Evolutionary conservation across 2,888 invertebrate species (phyloP), one percentile per base, ranked within the genome.

Genomic region (Diarsia brunnea): DNA sequence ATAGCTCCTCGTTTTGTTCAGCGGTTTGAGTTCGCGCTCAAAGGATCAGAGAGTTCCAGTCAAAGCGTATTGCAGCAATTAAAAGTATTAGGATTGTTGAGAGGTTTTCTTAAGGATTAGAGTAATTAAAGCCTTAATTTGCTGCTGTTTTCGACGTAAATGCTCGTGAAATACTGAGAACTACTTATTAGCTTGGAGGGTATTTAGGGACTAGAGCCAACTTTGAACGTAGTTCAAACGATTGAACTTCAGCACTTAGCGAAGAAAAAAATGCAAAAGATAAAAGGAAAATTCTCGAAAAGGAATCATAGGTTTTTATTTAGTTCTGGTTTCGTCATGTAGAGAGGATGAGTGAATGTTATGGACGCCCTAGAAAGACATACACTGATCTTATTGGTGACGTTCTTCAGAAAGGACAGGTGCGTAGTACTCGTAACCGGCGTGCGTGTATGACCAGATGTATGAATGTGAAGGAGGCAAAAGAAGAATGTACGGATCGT

Each of bases 61-160:
- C 85, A 88, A 88, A 78, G 69, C 86, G 72, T 75, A 71, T 86
- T 73, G 61, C 61, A 75, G 79, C 76, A 85, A 88, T 88, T 87
- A 88, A 83, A 86, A 73, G 71, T 88, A 81, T 85, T 86, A 76
- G 77, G 74, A 78, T 53, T 77, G 66, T 75, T 67, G 71, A 69
- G 65, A 45, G 66, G 53, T 71, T 81, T 84, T 81, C 65, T 84
- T 76, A 60, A 73, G 47, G 38, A 74, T 75, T 73, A 43, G 24
- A 77, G 82, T 77, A 82, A 85, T 82, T 85, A 85, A 77, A 67
- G 82, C 69, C 69, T 73, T 82, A 24, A 78, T 82, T 49, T 24
- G 60, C 38, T 66, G 78, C 58, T 79, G 70, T 65, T 78, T 55
- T 60, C 43, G 60, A 82, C 79, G 51, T 75, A 24, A 74, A 60